A percentile compares a stretch with the other conserved stretches of the same genome.
Conservation (phyloP, 2,888 invertebrate genomes). For the Melanargia galathea region DNA sequence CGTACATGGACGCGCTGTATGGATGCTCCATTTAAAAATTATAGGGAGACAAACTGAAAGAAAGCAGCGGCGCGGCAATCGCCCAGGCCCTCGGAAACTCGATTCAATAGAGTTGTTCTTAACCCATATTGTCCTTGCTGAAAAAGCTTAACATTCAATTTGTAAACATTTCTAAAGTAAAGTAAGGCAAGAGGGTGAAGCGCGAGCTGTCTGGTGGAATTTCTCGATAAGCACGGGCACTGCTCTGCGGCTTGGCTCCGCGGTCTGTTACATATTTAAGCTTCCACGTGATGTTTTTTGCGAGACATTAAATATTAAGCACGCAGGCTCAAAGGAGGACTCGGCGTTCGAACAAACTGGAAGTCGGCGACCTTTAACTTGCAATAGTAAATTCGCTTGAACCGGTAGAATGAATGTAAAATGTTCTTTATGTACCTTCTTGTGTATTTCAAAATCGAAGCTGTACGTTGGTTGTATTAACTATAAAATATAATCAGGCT, state of each 20-base stretch:
- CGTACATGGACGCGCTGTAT: no score
- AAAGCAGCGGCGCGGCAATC: no score
- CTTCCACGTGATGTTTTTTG: slow-evolving; percentile 14
- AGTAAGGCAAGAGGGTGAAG: slow-evolving; percentile 1
- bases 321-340: slow-evolving; percentile 12
- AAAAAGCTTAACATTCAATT: not conserved
- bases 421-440: not conserved
- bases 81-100: no score
- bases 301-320: slow-evolving; percentile 22
- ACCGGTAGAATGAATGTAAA: not conserved
- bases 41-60: no score
- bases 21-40: no score
- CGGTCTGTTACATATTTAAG: slow-evolving; percentile 20
- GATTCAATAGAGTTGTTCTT: no score
- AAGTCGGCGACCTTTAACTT: slow-evolving; percentile 3
- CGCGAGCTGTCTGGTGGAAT: slow-evolving; percentile 11
- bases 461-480: no score
- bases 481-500: no score
- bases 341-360: not conserved
- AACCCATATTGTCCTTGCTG: no score
- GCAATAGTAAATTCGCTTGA: not conserved
- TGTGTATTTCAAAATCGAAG: no score
- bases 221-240: slow-evolving; percentile 6
- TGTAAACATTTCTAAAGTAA: not conserved
- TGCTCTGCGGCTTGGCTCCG: slow-evolving; percentile 6